phyloP scores from a whole-genome alignment of 1,140 invertebrate genomes.

The Nasonia vitripennis region DNA sequence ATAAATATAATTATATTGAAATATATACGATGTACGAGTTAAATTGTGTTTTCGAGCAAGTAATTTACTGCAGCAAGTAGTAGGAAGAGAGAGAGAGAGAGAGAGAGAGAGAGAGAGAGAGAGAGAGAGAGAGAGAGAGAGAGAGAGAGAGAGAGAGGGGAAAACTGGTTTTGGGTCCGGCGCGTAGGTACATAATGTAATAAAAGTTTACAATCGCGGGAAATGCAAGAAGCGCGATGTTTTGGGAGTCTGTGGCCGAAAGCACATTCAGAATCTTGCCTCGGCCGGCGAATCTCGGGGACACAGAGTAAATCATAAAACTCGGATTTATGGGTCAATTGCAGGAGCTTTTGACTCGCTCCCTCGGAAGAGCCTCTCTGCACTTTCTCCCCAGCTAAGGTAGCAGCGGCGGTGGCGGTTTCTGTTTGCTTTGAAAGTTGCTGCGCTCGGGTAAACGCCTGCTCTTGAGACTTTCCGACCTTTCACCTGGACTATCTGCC shows the following conservation, averaged over 20 bases:
- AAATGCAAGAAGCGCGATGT: constrained; percentile 52
- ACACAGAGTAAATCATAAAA: constrained; percentile 61
- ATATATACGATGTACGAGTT: too few relatives aligned
- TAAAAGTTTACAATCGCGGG: background rate
- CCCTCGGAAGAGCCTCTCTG: background rate
- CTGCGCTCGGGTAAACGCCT: background rate
- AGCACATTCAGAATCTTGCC: constrained; percentile 55
- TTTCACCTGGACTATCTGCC: background rate
- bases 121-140: too few relatives aligned
- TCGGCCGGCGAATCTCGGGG: constrained; percentile 39
- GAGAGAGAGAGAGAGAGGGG: too few relatives aligned
- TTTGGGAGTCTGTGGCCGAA: constrained; percentile 61
- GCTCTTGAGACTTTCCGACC: background rate
- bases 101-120: too few relatives aligned
- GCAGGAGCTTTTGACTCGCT: constrained; percentile 9
- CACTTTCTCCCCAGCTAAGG: constrained; percentile 56
- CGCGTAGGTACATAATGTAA: too few relatives aligned
- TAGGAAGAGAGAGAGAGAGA: too few relatives aligned
- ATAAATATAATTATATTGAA: too few relatives aligned
- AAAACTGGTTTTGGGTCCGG: too few relatives aligned
- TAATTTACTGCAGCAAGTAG: too few relatives aligned
- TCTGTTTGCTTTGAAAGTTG: constrained; percentile 25
- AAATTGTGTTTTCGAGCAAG: too few relatives aligned
- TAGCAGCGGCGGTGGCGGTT: background rate
- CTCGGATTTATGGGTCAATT: constrained; percentile 64